Conservation (phyloP, 2,113 vertebrate genomes). For the Cricetomys ansorgei region DNA sequence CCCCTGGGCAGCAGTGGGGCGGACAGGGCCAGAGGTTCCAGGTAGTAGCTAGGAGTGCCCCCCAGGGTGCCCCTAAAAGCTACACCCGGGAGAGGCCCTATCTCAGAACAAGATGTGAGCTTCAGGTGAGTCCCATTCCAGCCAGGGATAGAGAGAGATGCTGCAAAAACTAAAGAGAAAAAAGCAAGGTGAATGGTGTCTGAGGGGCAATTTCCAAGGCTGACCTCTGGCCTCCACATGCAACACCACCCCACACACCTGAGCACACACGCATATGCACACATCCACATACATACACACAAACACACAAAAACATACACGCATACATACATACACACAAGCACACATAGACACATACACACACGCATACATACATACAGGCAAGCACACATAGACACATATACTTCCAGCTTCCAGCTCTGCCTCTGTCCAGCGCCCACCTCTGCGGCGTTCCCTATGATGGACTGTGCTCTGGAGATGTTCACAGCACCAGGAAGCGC, state of each 20-base stretch:
- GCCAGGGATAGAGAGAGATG: neutral
- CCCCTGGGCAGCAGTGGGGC: too few relatives aligned
- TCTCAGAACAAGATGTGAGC: neutral
- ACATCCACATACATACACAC: neutral
- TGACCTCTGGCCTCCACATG: neutral
- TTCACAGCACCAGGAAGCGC: neutral
- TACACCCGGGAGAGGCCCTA: neutral
- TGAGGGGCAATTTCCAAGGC: neutral
- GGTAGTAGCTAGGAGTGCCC: too few relatives aligned
- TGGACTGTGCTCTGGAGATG: neutral
- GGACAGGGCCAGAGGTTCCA: too few relatives aligned
- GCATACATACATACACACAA: neutral
- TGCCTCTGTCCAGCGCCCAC: neutral
- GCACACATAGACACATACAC: neutral
- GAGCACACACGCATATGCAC: neutral
- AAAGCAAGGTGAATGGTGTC: neutral
- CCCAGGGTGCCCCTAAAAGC: too few relatives aligned
- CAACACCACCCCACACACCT: neutral
- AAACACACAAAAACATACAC: neutral
- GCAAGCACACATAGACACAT: too few relatives aligned
- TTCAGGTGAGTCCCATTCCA: neutral
- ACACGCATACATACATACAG: neutral
- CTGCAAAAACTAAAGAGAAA: neutral
- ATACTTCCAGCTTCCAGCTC: neutral
- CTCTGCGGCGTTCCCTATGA: neutral